Base-by-base conservation (phyloP, 2,888 invertebrate genomes). In the Caenorhabditis angaria region DNA sequence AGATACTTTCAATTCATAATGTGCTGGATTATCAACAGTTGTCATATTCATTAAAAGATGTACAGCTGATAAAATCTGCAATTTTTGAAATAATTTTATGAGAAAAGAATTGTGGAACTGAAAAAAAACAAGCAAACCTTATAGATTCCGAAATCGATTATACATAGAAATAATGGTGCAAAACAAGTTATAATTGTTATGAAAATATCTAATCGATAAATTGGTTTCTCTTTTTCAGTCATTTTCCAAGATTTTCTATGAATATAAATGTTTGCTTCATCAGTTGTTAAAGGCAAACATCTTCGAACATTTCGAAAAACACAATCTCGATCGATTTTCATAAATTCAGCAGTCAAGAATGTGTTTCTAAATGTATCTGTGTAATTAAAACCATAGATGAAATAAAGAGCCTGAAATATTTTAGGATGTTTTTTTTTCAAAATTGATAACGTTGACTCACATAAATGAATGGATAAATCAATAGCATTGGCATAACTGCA, bases 271-370 rank as follows among this genome's bases (percentile, higher is more conserved):
- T 73, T 72, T 22, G 61, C 41, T 60, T 84, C 84, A 1, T 65
- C 72, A 1, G 58, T 58, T 8, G 70, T 75, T 59, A 84, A 53
- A 6, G 84, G 84, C 58, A 84, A 57, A 20, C 81, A 61, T 57
- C 78, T 74, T 12, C 65, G 41, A 20, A 69, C 67, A 12, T 71
- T 74, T 32, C 69, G 66, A 32, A 74, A 60, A n/a, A 76, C 76
- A 54, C 82, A 77, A 51, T 77, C 71, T 56, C 63, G 51, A 63
- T 85, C 83, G 56, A 85, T 79, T 58, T 67, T 71, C 47, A 73
- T 57, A 47, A 85, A 82, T 50, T 82, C 82, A 2, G 64, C 29
- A 1, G 77, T 81, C 6, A 85, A 51, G 48, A 74, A 82, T 27
- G 48, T 56, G 51, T 85, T 85, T 29, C 83, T 76, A 22, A 66